Evolutionary conservation across 2,888 invertebrate genomes (phyloP).

Genomic region (Macropis europaea): DNA sequence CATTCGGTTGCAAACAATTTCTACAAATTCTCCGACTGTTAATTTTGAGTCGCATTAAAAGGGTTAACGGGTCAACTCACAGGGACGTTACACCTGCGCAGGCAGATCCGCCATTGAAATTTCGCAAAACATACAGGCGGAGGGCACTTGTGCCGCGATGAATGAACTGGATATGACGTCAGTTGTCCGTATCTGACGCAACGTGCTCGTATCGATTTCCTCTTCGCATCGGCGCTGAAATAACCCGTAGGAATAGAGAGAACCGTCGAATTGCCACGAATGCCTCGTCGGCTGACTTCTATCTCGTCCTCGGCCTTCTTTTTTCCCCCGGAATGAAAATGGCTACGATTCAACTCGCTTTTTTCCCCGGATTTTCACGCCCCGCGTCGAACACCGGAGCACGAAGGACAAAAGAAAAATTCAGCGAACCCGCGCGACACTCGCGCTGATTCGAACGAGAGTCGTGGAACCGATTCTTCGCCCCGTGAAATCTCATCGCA

Average conservation of each 20-base stretch:
- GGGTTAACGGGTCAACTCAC: not conserved
- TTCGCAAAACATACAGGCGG: conserved; percentile 1
- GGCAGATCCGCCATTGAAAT: not conserved
- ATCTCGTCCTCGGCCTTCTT: not conserved
- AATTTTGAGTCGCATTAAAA: no score
- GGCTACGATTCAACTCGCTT: not conserved
- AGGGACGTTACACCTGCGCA: not conserved
- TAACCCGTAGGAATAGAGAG: conserved; percentile 5
- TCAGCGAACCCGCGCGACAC: no score
- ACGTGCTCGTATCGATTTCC: conserved; percentile 28
- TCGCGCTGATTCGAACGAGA: not conserved
- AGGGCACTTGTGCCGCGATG: conserved; percentile 18
- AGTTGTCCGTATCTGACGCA: conserved; percentile 31
- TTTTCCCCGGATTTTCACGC: not conserved
- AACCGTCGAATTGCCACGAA: not conserved
- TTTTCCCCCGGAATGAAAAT: not conserved
- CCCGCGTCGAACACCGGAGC: not conserved
- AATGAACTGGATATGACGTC: conserved; percentile 46
- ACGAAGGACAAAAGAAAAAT: no score
- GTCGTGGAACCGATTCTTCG: conserved; percentile 11
- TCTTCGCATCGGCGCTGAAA: conserved; percentile 25
- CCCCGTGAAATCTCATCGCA: conserved; percentile 50
- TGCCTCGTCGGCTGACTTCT: not conserved
- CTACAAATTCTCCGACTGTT: no score
- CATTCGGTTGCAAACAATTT: no score